Conservation (phyloP, 2,888 invertebrate species). For the Macrophya alboannulata region DNA sequence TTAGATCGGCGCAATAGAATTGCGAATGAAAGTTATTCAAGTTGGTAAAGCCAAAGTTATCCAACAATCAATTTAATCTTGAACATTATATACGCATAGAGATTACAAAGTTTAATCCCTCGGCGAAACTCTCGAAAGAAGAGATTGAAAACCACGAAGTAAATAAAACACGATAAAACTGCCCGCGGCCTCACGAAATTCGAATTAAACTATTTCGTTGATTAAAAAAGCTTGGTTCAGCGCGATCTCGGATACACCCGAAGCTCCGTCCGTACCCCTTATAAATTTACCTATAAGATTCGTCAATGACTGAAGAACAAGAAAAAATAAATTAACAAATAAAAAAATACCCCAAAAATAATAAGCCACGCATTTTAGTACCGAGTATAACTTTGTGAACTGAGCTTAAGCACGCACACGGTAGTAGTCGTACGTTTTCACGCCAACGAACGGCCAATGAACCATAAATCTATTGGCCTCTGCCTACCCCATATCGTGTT, state of each 20-base stretch:
- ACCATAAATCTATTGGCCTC: constrained; percentile 54
- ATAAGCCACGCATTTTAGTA: not conserved
- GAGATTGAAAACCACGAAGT: constrained; percentile 38
- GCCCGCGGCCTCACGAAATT: constrained; percentile 16
- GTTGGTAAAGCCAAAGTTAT: not conserved
- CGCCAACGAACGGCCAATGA: constrained; percentile 50
- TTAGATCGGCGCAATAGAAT: not conserved
- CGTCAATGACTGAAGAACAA: not conserved
- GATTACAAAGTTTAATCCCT: constrained; percentile 40
- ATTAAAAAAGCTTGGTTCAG: constrained; percentile 44
- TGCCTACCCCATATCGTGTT: constrained; percentile 53
- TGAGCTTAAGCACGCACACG: constrained; percentile 31
- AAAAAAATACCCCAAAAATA: too few species aligned
- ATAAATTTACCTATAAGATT: not conserved
- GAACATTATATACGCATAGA: not conserved
- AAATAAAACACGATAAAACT: constrained; percentile 30
- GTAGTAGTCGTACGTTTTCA: constrained; percentile 20
- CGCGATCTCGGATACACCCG: not conserved
- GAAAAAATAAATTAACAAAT: not conserved
- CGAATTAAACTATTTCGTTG: constrained; percentile 44
- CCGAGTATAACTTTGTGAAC: constrained; percentile 6
- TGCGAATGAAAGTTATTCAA: constrained; percentile 8
- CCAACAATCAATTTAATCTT: constrained; percentile 36
- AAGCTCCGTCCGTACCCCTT: not conserved
- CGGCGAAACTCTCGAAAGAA: constrained; percentile 2